phyloP scores from a whole-genome alignment of 2,113 vertebrate species.

The Caranx ignobilis region DNA sequence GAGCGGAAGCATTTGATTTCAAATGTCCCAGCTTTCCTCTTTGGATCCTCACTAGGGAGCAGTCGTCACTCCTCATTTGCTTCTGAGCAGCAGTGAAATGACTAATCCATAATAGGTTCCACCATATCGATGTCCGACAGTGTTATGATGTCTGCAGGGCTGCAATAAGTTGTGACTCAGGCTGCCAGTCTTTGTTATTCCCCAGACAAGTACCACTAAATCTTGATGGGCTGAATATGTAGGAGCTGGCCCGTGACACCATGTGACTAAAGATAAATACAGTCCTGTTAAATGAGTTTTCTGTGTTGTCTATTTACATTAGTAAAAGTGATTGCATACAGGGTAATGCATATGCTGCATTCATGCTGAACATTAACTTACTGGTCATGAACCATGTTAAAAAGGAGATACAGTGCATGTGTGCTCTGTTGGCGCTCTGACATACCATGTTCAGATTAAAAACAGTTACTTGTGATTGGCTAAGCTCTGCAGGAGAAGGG shows the following conservation, averaged over 20 bases:
- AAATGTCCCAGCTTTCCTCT: constrained; percentile 28
- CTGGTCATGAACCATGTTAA: not conserved
- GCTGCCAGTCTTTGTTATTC: constrained; percentile 58
- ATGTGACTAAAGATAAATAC: constrained; percentile 23
- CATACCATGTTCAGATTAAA: not conserved
- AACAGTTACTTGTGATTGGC: constrained; percentile 40
- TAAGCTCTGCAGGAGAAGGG: constrained; percentile 27
- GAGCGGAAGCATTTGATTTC: constrained; percentile 39
- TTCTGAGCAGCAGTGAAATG: constrained; percentile 52
- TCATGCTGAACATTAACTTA: constrained; percentile 19
- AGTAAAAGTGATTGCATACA: constrained; percentile 12
- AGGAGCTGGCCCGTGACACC: constrained; percentile 10
- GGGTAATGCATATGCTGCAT: not conserved
- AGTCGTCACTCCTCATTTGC: constrained; percentile 59
- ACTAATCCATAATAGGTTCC: constrained; percentile 46
- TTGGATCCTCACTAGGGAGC: constrained; percentile 41
- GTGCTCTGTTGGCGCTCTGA: not conserved
- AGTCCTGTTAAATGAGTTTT: constrained; percentile 11
- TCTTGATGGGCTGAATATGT: constrained; percentile 34
- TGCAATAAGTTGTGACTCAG: constrained; percentile 52
- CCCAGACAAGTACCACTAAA: constrained; percentile 37
- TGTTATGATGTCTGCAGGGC: constrained; percentile 57
- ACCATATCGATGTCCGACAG: constrained; percentile 42
- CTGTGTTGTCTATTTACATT: constrained; percentile 1
- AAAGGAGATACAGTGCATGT: not conserved